A percentile compares a stretch with the other conserved stretches of the same genome.
Conservation (phyloP, 1,140 invertebrate genomes). For the Philotrypesis tridentata region DNA sequence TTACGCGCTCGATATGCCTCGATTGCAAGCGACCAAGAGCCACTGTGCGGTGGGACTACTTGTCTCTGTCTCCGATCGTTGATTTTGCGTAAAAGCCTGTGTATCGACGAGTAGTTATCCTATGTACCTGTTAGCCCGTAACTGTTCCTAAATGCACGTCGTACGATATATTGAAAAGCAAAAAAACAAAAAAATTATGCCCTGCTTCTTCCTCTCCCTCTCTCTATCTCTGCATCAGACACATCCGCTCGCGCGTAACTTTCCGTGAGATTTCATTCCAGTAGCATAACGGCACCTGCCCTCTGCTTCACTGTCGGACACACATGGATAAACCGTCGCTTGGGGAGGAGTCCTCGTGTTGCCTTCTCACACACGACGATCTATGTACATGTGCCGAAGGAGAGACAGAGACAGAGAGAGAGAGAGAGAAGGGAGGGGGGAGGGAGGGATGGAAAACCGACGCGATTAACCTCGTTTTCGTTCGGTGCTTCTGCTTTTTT, state of each 20-base stretch:
- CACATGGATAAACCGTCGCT: neutral
- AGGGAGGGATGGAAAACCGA: neutral
- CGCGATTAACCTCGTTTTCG: constrained; percentile 36
- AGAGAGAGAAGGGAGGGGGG: neutral
- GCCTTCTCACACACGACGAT: neutral
- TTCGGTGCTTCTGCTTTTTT: neutral
- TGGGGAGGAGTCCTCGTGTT: neutral
- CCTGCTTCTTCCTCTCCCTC: neutral
- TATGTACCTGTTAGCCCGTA: too few species aligned
- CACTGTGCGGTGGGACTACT: neutral
- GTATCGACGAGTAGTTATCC: too few species aligned
- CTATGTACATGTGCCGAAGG: too few species aligned
- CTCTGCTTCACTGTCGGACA: neutral
- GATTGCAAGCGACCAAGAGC: neutral
- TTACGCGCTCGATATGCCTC: neutral
- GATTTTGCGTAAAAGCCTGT: too few species aligned
- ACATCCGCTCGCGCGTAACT: neutral
- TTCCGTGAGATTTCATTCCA: neutral
- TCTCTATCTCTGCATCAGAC: too few species aligned
- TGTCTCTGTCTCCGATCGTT: neutral
- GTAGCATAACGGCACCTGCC: neutral
- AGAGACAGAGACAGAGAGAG: neutral
- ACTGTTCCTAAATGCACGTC: too few species aligned
- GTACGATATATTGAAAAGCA: too few species aligned
- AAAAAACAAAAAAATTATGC: too few species aligned